Evolutionary conservation across 1,140 invertebrate species (phyloP).

Genomic region (Hyles vespertilio): DNA sequence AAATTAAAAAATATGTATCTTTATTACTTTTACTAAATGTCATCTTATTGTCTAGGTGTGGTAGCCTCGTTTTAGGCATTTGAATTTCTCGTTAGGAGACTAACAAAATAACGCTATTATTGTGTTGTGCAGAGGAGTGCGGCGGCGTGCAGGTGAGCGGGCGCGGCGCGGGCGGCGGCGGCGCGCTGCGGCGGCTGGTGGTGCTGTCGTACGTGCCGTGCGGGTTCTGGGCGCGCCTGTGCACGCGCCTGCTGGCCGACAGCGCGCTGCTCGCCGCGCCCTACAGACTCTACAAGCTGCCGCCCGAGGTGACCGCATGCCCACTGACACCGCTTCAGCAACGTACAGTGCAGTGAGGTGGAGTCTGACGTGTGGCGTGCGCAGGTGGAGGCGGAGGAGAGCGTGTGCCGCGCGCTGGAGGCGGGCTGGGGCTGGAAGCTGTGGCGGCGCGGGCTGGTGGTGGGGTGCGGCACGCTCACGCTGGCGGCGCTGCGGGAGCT

Average conservation of each 20-base stretch:
- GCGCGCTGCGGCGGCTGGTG: conserved; percentile 82
- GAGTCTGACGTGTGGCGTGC: no score
- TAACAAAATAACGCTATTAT: neutral
- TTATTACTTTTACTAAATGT: neutral
- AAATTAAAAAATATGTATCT: neutral
- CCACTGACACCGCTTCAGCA: no score
- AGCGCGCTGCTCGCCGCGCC: conserved; percentile 91
- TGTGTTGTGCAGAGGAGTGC: conserved; percentile 16
- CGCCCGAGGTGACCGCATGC: conserved; percentile 73
- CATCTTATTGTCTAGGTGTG: no score
- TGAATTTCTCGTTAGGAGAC: neutral
- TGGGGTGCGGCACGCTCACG: conserved; percentile 87
- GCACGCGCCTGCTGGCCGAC: conserved; percentile 94
- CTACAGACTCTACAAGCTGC: conserved; percentile 80
- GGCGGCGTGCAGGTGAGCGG: conserved; percentile 5
- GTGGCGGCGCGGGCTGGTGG: conserved; percentile 96
- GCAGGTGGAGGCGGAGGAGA: conserved; percentile 79
- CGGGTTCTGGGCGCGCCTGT: conserved; percentile 97
- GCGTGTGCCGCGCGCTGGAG: conserved; percentile 79
- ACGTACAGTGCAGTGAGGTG: no score
- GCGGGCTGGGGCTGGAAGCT: conserved; percentile 92
- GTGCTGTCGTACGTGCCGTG: conserved; percentile 98
- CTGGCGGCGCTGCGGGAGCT: conserved; percentile 92
- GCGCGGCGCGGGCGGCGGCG: conserved; percentile 55
- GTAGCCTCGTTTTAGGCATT: no score